A percentile compares a stretch with the other conserved stretches of the same genome.
Evolutionary conservation across 1,140 invertebrate species (phyloP).

Genomic region (Sarcophaga peregrina): DNA sequence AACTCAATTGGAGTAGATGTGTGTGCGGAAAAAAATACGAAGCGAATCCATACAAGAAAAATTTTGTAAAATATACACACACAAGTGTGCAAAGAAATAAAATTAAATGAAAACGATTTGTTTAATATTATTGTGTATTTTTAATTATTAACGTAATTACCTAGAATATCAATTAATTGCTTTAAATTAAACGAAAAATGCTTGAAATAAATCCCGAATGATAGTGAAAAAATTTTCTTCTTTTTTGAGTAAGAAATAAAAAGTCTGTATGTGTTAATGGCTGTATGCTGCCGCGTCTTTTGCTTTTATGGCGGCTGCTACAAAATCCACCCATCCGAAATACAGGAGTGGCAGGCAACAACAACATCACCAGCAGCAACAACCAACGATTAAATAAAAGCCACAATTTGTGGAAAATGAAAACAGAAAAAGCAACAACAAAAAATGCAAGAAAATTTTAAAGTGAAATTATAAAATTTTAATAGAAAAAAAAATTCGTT

Average conservation of each 20-base stretch:
- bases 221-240: background rate
- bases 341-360: background rate
- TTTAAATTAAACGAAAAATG: too few relatives aligned
- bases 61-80: conserved; percentile 5
- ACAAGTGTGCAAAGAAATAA: background rate
- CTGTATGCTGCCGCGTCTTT: background rate
- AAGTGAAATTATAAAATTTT: background rate
- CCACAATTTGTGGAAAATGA: background rate
- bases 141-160: too few relatives aligned
- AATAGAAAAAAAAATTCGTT: background rate
- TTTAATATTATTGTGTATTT: too few relatives aligned
- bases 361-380: too few relatives aligned
- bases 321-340: background rate
- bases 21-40: background rate
- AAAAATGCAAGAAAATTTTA: background rate
- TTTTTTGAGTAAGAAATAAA: conserved; percentile 3
- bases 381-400: too few relatives aligned
- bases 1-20: background rate
- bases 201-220: background rate
- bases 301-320: background rate
- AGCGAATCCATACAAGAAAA: background rate
- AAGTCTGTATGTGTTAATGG: conserved; percentile 18
- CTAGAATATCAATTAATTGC: too few relatives aligned
- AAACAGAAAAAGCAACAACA: background rate
- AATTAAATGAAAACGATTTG: background rate